Percentiles rank a stretch among this genome's conserved stretches.
phyloP scores from a whole-genome alignment of 2,888 invertebrate species.

The Scaptomyza parva region DNA sequence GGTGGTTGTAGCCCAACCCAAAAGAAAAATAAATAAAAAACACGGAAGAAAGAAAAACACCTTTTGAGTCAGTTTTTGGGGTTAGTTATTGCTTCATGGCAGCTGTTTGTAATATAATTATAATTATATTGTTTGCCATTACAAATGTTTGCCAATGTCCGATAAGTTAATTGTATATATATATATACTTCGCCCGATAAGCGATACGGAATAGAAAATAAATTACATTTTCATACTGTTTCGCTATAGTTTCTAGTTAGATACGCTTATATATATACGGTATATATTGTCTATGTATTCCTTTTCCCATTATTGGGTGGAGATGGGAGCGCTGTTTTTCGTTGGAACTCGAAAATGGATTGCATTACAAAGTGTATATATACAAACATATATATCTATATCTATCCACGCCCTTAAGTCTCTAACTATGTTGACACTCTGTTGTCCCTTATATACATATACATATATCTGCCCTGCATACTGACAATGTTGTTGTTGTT shows the following conservation, averaged over 20 bases:
- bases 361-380: constrained; percentile 77
- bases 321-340: constrained; percentile 9
- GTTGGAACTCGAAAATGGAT: constrained; percentile 60
- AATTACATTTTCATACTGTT: constrained; percentile 13
- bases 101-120: not conserved
- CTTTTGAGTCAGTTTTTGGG: constrained; percentile 12
- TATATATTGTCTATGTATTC: constrained; percentile 2
- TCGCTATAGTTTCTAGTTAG: constrained; percentile 13
- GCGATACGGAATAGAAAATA: constrained; percentile 7
- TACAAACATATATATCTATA: not conserved
- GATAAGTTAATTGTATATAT: constrained; percentile 57
- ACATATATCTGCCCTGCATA: constrained; percentile 3
- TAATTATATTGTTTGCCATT: constrained; percentile 14
- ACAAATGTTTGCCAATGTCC: constrained; percentile 21
- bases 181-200: constrained; percentile 55
- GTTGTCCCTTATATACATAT: constrained; percentile 18
- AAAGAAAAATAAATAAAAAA: too few relatives aligned
- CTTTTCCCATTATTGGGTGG: not conserved
- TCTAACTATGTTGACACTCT: constrained; percentile 51
- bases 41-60: too few relatives aligned
- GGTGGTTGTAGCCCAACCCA: constrained; percentile 24
- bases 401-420: constrained; percentile 60
- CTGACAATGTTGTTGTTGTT: constrained; percentile 38
- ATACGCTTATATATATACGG: constrained; percentile 4
- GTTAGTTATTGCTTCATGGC: not conserved